phyloP scores from a whole-genome alignment of 2,888 invertebrate genomes.

The Drosophila crucigera region DNA sequence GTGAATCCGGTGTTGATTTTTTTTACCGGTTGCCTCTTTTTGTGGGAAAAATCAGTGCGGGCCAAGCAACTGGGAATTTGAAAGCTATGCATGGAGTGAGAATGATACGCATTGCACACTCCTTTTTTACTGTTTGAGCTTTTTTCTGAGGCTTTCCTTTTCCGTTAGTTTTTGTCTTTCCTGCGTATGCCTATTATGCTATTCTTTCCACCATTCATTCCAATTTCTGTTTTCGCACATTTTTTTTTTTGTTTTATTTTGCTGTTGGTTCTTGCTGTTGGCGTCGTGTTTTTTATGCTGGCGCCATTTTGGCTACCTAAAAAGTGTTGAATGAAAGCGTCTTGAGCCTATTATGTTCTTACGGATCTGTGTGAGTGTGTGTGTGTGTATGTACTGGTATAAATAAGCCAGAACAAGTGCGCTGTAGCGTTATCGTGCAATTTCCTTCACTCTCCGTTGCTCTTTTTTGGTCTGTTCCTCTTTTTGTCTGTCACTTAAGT shows the following conservation, averaged over 20 bases:
- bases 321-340: constrained; percentile 78
- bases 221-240: constrained; percentile 32
- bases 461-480: neutral
- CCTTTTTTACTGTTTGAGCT: constrained; percentile 12
- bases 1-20: constrained; percentile 29
- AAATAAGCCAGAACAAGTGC: constrained; percentile 62
- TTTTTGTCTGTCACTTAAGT: constrained; percentile 10
- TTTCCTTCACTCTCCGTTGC: constrained; percentile 40
- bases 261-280: constrained; percentile 17
- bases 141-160: constrained; percentile 21
- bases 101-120: constrained; percentile 32
- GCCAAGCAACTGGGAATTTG: constrained; percentile 49
- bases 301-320: constrained; percentile 73
- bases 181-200: constrained; percentile 61
- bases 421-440: constrained; percentile 67
- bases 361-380: constrained; percentile 29
- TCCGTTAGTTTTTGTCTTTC: constrained; percentile 59
- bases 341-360: constrained; percentile 75
- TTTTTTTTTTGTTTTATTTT: constrained; percentile 10
- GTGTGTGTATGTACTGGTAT: constrained; percentile 25
- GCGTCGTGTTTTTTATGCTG: constrained; percentile 64
- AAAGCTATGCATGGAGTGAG: constrained; percentile 29
- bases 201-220: constrained; percentile 50
- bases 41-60: constrained; percentile 48
- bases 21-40: constrained; percentile 9